Evolutionary conservation across 2,888 invertebrate genomes (phyloP).

Genomic region (Sinelater perroti): DNA sequence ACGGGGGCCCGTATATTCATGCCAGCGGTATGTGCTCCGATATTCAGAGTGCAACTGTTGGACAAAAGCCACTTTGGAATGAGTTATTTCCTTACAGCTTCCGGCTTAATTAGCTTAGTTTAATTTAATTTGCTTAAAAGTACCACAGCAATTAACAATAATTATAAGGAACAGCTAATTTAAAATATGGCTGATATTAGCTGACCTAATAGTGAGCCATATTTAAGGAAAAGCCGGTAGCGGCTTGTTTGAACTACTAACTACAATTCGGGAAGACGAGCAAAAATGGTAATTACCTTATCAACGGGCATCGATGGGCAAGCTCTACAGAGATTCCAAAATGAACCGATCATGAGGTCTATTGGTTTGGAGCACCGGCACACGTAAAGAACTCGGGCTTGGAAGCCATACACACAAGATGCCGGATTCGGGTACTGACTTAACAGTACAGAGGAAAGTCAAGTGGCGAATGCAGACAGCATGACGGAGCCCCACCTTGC

Average conservation of each 20-base stretch:
- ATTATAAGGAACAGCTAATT: not conserved
- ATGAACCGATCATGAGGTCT: slow-evolving; percentile 91
- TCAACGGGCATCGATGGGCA: slow-evolving; percentile 97
- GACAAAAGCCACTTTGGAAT: slow-evolving; percentile 5
- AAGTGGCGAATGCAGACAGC: slow-evolving; percentile 45
- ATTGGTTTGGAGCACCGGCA: slow-evolving; percentile 45
- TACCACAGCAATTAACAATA: not conserved
- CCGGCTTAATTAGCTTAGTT: not conserved
- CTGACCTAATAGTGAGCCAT: slow-evolving; percentile 4
- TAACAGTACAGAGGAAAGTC: slow-evolving; percentile 37
- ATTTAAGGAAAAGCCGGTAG: slow-evolving; percentile 19
- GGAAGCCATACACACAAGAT: slow-evolving; percentile 46
- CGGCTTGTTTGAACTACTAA: slow-evolving; percentile 3
- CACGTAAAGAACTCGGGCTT: slow-evolving; percentile 42
- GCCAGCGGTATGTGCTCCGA: slow-evolving; percentile 95
- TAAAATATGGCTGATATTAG: slow-evolving; percentile 23
- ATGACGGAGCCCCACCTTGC: slow-evolving; percentile 48
- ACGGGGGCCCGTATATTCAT: slow-evolving; percentile 85
- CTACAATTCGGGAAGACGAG: no score
- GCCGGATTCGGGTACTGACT: slow-evolving; percentile 34
- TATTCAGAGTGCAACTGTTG: slow-evolving; percentile 92
- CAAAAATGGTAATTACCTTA: slow-evolving; percentile 72
- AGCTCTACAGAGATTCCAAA: slow-evolving; percentile 96
- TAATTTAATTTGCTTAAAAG: not conserved
- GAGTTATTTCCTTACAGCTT: not conserved